A percentile compares a stretch with the other conserved stretches of the same genome.
Conservation (phyloP, 2,797 vertebrate genomes). For the Amphiprion clarkii region DNA sequence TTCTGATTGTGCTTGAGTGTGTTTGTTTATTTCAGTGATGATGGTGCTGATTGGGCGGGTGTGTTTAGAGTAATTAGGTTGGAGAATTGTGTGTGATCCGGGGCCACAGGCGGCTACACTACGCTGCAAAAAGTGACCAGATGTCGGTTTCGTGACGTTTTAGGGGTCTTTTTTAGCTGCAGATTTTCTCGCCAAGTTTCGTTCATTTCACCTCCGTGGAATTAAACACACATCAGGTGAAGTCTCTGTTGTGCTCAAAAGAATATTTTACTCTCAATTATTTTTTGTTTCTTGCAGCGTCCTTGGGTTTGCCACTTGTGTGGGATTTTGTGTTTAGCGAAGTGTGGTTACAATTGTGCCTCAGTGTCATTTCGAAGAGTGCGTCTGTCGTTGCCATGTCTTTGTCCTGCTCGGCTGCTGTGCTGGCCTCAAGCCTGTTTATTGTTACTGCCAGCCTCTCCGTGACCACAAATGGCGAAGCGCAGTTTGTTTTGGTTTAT, state of each 20-base stretch:
- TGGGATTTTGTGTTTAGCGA: constrained; percentile 43
- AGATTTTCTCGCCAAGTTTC: neutral
- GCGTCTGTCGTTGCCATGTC: constrained; percentile 31
- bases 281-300: constrained; percentile 2
- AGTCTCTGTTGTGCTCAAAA: neutral
- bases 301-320: constrained; percentile 37
- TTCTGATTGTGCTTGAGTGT: constrained; percentile 76
- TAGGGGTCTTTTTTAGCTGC: neutral
- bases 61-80: constrained; percentile 70
- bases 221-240: neutral
- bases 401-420: constrained; percentile 46
- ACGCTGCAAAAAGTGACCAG: constrained; percentile 36
- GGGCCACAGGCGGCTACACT: constrained; percentile 34
- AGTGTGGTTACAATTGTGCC: constrained; percentile 20
- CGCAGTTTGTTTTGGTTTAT: constrained; percentile 69
- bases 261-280: fast-evolving
- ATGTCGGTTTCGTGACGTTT: neutral
- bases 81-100: constrained; percentile 52
- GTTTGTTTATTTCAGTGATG: constrained; percentile 79
- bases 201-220: neutral
- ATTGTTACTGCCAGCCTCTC: constrained; percentile 64
- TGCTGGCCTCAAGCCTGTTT: constrained; percentile 62
- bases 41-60: constrained; percentile 68
- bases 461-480: constrained; percentile 45
- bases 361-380: constrained; percentile 2